A percentile compares a stretch with the other conserved stretches of the same genome.
Evolutionary conservation across 2,113 vertebrate genomes (phyloP).

Genomic region (Pristiophorus japonicus): DNA sequence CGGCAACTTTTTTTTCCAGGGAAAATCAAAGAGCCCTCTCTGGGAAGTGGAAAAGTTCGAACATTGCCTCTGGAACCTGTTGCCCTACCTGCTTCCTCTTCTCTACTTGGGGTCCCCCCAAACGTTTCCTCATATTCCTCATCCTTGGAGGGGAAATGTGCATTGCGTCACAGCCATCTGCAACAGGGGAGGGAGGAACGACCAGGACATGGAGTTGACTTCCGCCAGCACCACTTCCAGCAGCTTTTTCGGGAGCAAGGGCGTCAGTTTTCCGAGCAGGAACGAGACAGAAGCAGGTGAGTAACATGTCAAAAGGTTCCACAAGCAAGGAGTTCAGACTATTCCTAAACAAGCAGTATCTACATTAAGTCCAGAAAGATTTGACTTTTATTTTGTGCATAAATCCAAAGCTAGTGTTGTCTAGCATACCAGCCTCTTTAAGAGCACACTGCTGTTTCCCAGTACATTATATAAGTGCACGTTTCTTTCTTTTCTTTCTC

Average conservation of each 20-base stretch:
- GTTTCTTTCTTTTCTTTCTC: not conserved
- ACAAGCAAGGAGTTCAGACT: not conserved
- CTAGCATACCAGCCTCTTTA: no score
- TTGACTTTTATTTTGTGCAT: not conserved
- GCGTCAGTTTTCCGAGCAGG: not conserved
- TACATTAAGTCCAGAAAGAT: not conserved
- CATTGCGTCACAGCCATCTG: not conserved
- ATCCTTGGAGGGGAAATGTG: not conserved
- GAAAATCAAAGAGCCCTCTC: not conserved
- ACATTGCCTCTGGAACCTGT: slow-evolving; percentile 14
- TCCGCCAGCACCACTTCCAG: slow-evolving; percentile 10
- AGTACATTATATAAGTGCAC: not conserved
- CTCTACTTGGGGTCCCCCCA: not conserved
- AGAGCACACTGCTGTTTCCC: not conserved
- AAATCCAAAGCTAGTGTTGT: not conserved
- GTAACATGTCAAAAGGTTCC: not conserved
- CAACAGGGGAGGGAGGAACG: slow-evolving; percentile 11
- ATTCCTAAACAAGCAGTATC: not conserved
- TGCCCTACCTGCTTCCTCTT: not conserved
- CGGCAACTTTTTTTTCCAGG: not conserved
- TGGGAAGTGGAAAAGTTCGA: slow-evolving; percentile 3
- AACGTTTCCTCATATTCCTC: not conserved
- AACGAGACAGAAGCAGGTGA: slow-evolving; percentile 15
- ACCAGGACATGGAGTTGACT: not conserved
- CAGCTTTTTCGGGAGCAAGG: not conserved